Conservation (phyloP, 2,888 invertebrate species). For the Pollenia angustigena region DNA sequence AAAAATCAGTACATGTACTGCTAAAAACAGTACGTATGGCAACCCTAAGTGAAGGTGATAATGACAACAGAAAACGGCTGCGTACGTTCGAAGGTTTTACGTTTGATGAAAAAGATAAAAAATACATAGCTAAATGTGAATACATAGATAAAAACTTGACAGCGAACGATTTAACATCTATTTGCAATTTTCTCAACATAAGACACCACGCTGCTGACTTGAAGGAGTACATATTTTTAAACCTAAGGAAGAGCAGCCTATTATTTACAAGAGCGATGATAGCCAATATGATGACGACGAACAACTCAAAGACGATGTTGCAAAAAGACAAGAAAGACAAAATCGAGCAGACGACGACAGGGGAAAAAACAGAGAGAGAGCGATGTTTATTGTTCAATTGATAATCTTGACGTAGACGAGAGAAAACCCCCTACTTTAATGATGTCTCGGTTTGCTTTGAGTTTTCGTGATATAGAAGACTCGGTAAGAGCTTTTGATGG, state of each 20-base stretch:
- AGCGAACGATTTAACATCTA: background rate
- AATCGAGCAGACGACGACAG: background rate
- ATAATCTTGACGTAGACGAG: background rate
- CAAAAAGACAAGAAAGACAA: background rate
- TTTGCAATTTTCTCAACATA: background rate
- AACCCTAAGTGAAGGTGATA: too few species aligned
- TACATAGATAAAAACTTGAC: background rate
- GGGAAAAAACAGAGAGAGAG: background rate
- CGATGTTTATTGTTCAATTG: background rate
- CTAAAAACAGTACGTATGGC: too few species aligned
- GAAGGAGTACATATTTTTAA: constrained; percentile 3
- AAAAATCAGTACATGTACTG: too few species aligned
- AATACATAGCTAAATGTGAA: too few species aligned
- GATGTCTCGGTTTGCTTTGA: constrained; percentile 27
- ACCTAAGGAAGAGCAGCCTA: background rate
- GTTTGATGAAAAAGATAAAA: too few species aligned
- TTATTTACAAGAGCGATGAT: background rate
- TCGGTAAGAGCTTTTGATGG: constrained; percentile 53
- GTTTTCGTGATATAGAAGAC: constrained; percentile 55
- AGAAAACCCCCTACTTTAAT: background rate
- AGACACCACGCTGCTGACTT: background rate
- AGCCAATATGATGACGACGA: background rate
- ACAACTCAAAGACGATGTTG: background rate
- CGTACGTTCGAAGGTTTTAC: too few species aligned
- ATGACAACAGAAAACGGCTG: too few species aligned